Conservation (phyloP, 2,113 vertebrate species). For the Pseudolaguvia tuberculata region DNA sequence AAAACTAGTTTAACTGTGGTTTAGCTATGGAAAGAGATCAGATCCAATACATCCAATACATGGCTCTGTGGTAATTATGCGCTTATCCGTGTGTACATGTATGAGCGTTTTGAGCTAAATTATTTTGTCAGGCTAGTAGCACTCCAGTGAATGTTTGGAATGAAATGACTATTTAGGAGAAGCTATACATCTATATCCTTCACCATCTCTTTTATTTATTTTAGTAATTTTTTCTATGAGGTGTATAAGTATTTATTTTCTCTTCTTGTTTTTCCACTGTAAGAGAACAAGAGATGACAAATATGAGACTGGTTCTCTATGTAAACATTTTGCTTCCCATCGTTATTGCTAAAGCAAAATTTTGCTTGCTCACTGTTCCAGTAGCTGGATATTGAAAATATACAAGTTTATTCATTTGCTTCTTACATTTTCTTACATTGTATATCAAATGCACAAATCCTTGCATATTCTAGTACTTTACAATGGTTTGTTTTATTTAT, state of each 20-base stretch:
- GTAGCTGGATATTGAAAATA: no score
- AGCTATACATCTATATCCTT: conserved; percentile 37
- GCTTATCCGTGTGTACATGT: conserved; percentile 4
- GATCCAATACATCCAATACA: conserved; percentile 60
- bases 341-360: not conserved
- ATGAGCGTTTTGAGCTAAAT: conserved; percentile 31
- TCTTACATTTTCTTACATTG: no score
- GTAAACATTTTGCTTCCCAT: not conserved
- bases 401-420: no score
- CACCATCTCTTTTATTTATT: not conserved
- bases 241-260: conserved; percentile 16
- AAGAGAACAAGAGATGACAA: not conserved
- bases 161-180: conserved; percentile 60
- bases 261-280: not conserved
- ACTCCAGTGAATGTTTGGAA: conserved; percentile 44
- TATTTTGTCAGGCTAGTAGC: conserved; percentile 60
- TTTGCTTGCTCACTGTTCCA: no score
- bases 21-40: conserved; percentile 63
- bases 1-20: conserved; percentile 67
- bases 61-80: not conserved
- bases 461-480: no score
- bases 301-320: not conserved
- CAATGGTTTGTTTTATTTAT: no score
- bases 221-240: not conserved
- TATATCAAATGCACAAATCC: no score